These are phyloP conservation scores for Sebastes oblongus DNA, from an alignment of 2,797 vertebrate species.

Conservation along the genomic window DNA sequence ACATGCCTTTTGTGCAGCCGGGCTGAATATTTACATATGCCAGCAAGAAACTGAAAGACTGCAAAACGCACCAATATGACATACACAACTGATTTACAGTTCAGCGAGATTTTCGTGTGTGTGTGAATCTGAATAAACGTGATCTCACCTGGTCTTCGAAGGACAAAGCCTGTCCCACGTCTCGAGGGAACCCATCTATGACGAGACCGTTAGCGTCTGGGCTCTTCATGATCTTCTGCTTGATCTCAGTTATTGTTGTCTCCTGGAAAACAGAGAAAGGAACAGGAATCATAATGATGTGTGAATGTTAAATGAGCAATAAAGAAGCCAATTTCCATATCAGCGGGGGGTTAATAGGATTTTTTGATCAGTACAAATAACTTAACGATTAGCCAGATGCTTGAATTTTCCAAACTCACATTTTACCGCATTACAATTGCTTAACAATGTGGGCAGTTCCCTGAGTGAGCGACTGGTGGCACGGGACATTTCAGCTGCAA, in stretches of 20 bases:
- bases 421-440: neutral
- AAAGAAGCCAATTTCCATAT: neutral
- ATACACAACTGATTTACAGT: neutral
- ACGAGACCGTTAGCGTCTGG: conserved; percentile 94
- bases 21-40: too few relatives aligned
- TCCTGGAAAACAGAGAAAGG: conserved; percentile 82
- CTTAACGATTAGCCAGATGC: neutral
- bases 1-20: too few relatives aligned
- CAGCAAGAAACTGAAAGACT: too few relatives aligned
- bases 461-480: neutral
- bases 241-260: conserved; percentile 99
- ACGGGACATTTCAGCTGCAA: neutral
- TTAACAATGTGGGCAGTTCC: neutral
- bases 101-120: neutral
- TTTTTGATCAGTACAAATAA: conserved; percentile 10
- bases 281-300: neutral
- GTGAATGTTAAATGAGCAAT: neutral
- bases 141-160: conserved; percentile 97
- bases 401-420: neutral
- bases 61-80: neutral
- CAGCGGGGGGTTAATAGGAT: neutral
- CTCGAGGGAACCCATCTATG: conserved; percentile 97
- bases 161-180: conserved; percentile 95
- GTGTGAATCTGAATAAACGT: neutral
- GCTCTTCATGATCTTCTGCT: conserved; percentile 98